Percentiles rank a stretch among this genome's conserved stretches.
These are phyloP conservation scores for Pantelozetes paolii DNA, from an alignment of 2,888 invertebrate species.

Conservation along the genomic window DNA sequence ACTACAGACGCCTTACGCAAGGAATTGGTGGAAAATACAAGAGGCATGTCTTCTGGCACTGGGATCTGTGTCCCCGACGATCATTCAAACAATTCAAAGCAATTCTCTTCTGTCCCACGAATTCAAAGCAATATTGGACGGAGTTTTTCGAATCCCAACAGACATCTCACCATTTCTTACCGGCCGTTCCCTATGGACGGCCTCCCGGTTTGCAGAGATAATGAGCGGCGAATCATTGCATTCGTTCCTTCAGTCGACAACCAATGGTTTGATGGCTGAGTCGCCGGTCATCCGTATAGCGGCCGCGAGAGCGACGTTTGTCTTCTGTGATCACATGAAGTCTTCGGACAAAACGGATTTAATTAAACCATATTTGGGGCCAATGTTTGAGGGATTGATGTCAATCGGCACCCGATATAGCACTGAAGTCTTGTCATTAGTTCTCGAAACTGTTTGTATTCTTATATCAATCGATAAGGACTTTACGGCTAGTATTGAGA, in stretches of 20 bases:
- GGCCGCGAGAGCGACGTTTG: constrained; percentile 57
- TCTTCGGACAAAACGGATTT: constrained; percentile 54
- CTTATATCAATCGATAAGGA: constrained; percentile 60
- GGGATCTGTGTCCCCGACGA: constrained; percentile 52
- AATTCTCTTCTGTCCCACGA: constrained; percentile 32
- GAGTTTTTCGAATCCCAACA: constrained; percentile 17
- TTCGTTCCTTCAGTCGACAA: constrained; percentile 53
- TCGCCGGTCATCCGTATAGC: constrained; percentile 58
- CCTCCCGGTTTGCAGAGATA: constrained; percentile 57
- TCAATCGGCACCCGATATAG: constrained; percentile 58
- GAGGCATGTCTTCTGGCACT: constrained; percentile 65
- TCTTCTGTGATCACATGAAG: constrained; percentile 59
- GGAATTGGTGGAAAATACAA: constrained; percentile 64
- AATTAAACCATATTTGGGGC: constrained; percentile 55
- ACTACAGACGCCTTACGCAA: not conserved
- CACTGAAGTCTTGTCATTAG: constrained; percentile 57
- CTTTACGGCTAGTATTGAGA: constrained; percentile 62
- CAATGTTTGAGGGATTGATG: constrained; percentile 58
- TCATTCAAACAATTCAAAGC: constrained; percentile 40
- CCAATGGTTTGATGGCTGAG: constrained; percentile 58
- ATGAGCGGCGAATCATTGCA: constrained; percentile 56
- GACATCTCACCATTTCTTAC: constrained; percentile 54
- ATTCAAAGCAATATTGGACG: constrained; percentile 38
- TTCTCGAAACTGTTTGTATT: constrained; percentile 58
- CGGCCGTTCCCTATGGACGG: constrained; percentile 60